Conservation (phyloP, 2,888 invertebrate genomes). For the Chorisops tibialis region DNA sequence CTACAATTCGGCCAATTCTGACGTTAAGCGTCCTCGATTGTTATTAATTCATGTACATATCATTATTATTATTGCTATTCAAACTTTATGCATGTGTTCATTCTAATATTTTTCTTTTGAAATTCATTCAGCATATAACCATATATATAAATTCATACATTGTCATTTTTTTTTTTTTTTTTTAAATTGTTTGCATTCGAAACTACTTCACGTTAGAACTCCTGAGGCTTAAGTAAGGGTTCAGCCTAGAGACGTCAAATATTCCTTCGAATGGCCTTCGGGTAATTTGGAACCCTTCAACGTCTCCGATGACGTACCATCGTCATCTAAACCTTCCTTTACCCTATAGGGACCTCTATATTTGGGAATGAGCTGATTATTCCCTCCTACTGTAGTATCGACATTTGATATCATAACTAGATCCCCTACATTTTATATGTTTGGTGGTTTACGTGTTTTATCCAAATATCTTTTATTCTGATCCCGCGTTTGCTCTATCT, state of each 20-base stretch:
- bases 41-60: no score
- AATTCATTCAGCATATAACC: no score
- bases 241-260: background rate
- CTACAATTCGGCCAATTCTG: no score
- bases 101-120: no score
- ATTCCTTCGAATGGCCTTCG: conserved; percentile 22
- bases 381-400: conserved; percentile 33
- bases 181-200: no score
- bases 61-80: no score
- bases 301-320: conserved; percentile 34
- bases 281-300: conserved; percentile 35
- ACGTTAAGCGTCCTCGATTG: no score
- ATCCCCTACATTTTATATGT: conserved; percentile 33
- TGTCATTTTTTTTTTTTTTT: no score
- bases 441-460: conserved; percentile 36
- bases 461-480: conserved; percentile 37
- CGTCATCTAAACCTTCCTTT: conserved; percentile 30
- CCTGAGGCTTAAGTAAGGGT: background rate
- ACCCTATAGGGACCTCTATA: conserved; percentile 35
- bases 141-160: no score
- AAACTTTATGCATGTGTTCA: no score
- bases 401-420: conserved; percentile 34
- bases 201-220: no score
- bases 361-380: conserved; percentile 37
- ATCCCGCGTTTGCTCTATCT: conserved; percentile 27